Conservation (phyloP, 2,113 vertebrate species). For the Hippocampus abdominalis region DNA sequence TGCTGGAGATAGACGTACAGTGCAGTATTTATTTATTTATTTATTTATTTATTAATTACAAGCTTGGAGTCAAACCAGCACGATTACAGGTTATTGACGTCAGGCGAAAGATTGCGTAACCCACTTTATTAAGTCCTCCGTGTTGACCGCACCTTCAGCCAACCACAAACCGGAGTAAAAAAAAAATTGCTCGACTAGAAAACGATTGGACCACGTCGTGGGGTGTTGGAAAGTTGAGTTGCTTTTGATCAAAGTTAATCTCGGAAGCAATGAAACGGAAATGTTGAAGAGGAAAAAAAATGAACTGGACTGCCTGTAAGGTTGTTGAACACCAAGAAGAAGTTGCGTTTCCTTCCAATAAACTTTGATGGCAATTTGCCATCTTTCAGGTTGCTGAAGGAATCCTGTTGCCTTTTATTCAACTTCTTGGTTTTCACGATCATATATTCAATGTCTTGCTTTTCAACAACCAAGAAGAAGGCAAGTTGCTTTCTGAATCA, state of each 20-base stretch:
- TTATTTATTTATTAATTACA: slow-evolving; percentile 4
- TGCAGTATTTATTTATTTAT: not conserved
- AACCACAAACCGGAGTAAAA: not conserved
- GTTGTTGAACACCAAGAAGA: not conserved
- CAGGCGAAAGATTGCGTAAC: not conserved
- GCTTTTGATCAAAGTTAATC: not conserved
- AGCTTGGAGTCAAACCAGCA: slow-evolving; percentile 1
- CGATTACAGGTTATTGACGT: not conserved
- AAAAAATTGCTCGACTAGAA: too few species aligned
- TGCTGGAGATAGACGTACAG: slow-evolving; percentile 17
- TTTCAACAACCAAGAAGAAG: too few species aligned
- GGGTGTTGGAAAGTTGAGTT: not conserved
- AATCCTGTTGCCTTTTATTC: too few species aligned
- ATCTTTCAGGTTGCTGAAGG: not conserved
- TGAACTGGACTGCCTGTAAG: not conserved
- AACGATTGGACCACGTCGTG: too few species aligned
- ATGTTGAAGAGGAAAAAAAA: not conserved
- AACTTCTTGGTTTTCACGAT: too few species aligned
- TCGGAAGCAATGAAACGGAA: not conserved
- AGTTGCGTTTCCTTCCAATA: too few species aligned
- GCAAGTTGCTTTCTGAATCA: not conserved
- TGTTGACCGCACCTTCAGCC: not conserved
- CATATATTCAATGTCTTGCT: too few species aligned
- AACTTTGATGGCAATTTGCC: not conserved
- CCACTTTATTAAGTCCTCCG: not conserved